Evolutionary conservation across 2,888 invertebrate genomes (phyloP), one percentile per base, ranked within the genome.

Genomic region (Parnassius smintheus): DNA sequence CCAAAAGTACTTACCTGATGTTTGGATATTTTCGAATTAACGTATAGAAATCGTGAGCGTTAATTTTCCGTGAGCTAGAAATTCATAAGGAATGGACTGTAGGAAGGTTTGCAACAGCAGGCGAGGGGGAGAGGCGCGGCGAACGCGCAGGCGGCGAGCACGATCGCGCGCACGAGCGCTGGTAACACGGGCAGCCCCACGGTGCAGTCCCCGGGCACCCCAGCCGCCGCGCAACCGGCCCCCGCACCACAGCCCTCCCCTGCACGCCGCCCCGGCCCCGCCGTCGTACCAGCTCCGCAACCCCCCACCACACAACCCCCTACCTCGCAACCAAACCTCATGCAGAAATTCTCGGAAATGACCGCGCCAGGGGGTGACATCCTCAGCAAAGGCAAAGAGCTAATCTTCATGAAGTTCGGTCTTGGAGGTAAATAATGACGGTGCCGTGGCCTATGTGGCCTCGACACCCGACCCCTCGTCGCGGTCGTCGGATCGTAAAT

Each of bases 371-470:
- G 97, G 69, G 97, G 97, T 76, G 97, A 97, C 83, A 96, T 97
- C 74, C 93, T 97, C 75, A 97, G 97, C 81, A 97, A 97, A 89
- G 97, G 97, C 79, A 97, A 98, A 92, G 97, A 97, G 93, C 95
- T 97, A 72, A 96, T 97, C 85, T 97, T 98, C 90, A 97, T 97
- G 95, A 96, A 96, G 92, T 98, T 98, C 87, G 97, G 97, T 72
- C 94, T 97, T 75, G 96, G 96, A 79, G 95, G 95, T 80, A 94
- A 94, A 94, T 94, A 94, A 93, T 89, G 85, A 72, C 79, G 84
- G 86, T 76, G 77, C 69, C 66, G 71, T 76, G 86, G 88, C 83
- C 81, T 49, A 8, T 49, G 9, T 9, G 49, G 13, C 49, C 49
- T 49, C 12, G 49, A 12, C 18, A 49, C 46, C 75, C 70, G 73